Percentiles rank a stretch among this genome's conserved stretches.
phyloP scores from a whole-genome alignment of 2,797 vertebrate species.

The Alfaro cultratus region DNA sequence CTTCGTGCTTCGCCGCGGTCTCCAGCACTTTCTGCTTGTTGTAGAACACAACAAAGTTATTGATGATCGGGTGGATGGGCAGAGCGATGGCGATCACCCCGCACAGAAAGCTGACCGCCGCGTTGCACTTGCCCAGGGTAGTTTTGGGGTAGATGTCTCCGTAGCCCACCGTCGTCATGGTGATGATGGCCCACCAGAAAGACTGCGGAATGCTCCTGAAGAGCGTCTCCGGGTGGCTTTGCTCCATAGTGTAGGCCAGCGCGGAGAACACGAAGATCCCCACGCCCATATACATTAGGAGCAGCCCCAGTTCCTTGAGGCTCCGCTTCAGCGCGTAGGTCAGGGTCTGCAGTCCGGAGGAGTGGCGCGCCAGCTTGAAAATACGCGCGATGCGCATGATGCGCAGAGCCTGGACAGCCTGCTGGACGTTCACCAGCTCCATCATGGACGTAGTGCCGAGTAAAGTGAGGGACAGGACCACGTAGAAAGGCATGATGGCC shows the following conservation, averaged over 20 bases:
- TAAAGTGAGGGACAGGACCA: slow-evolving; percentile 90
- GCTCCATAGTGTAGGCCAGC: slow-evolving; percentile 96
- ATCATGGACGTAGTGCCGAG: slow-evolving; percentile 90
- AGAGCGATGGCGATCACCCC: slow-evolving; percentile 96
- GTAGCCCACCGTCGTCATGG: slow-evolving; percentile 98
- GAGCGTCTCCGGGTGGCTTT: slow-evolving; percentile 94
- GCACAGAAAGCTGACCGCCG: slow-evolving; percentile 95
- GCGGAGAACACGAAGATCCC: slow-evolving; percentile 98
- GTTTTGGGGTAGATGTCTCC: slow-evolving; percentile 98
- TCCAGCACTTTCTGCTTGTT: slow-evolving; percentile 96
- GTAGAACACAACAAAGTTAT: slow-evolving; percentile 97
- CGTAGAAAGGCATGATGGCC: slow-evolving; percentile 94
- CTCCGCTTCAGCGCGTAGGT: slow-evolving; percentile 95
- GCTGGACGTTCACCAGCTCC: slow-evolving; percentile 94
- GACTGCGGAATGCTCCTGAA: slow-evolving; percentile 98
- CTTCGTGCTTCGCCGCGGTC: slow-evolving; percentile 92
- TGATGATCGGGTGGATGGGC: slow-evolving; percentile 98
- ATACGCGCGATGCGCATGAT: slow-evolving; percentile 95
- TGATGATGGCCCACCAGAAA: slow-evolving; percentile 99
- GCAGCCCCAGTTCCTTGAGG: slow-evolving; percentile 94
- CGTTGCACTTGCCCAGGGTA: slow-evolving; percentile 94
- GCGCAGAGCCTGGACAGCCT: slow-evolving; percentile 93
- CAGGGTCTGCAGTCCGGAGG: slow-evolving; percentile 93
- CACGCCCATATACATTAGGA: slow-evolving; percentile 97
- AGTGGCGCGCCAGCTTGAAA: slow-evolving; percentile 96